These are phyloP conservation scores for Augiades crinisus DNA, from an alignment of 2,888 invertebrate species.

Conservation along the genomic window DNA sequence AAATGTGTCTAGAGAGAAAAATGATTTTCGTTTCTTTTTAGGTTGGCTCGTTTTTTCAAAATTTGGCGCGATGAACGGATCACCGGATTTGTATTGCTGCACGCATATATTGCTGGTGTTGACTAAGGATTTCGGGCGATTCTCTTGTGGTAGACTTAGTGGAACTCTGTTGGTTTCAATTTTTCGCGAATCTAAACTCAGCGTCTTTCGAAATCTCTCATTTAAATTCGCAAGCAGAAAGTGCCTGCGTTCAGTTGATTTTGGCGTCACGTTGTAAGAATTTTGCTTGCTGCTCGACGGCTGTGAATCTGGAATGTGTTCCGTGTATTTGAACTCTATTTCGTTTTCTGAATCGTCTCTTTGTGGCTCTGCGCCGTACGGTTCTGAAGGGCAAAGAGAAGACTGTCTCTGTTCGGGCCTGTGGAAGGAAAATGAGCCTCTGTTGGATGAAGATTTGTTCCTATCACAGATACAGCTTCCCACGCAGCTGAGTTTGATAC, in stretches of 20 bases:
- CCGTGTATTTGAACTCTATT: conserved; percentile 74
- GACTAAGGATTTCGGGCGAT: conserved; percentile 71
- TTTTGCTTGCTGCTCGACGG: conserved; percentile 70
- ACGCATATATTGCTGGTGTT: conserved; percentile 68
- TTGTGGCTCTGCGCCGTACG: conserved; percentile 48
- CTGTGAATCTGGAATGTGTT: conserved; percentile 68
- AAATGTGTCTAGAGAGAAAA: conserved; percentile 77
- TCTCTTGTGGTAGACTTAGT: conserved; percentile 57
- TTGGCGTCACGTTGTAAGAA: conserved; percentile 70
- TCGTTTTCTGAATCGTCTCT: conserved; percentile 68
- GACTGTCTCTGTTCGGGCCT: conserved; percentile 60
- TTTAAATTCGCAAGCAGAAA: conserved; percentile 70
- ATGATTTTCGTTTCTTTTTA: conserved; percentile 75
- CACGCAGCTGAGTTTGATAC: conserved; percentile 63
- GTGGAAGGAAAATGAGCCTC: conserved; percentile 73
- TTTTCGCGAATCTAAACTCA: conserved; percentile 74
- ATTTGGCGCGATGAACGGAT: conserved; percentile 58
- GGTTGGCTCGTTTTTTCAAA: conserved; percentile 64
- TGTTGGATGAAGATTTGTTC: conserved; percentile 57
- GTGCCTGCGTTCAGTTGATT: conserved; percentile 68
- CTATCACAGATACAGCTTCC: conserved; percentile 69
- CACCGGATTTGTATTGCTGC: conserved; percentile 54
- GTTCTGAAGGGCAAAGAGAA: conserved; percentile 55
- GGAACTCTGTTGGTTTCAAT: conserved; percentile 64
- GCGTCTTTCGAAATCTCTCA: conserved; percentile 72